Evolutionary conservation across 1,140 invertebrate genomes (phyloP).

Genomic region (Drosophila virilis): DNA sequence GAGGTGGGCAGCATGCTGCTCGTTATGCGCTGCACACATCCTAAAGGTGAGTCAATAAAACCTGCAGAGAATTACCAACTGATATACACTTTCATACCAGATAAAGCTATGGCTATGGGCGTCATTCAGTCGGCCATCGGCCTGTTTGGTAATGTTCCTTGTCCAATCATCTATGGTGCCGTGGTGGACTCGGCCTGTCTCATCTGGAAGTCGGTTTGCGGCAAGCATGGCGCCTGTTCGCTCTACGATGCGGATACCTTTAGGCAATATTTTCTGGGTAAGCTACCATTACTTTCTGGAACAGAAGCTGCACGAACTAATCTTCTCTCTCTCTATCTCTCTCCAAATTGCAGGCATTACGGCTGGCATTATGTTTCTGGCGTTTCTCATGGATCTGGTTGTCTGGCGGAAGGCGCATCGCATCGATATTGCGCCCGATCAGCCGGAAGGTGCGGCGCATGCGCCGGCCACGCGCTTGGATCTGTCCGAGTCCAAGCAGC

Average conservation of each 20-base stretch:
- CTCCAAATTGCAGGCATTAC: constrained; percentile 88
- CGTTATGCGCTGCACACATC: constrained; percentile 95
- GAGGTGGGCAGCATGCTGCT: constrained; percentile 96
- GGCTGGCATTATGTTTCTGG: constrained; percentile 91
- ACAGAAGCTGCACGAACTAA: constrained; percentile 48
- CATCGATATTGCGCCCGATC: constrained; percentile 87
- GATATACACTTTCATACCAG: constrained; percentile 76
- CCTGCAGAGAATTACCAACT: background rate
- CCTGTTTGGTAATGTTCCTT: constrained; percentile 96
- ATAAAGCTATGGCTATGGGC: constrained; percentile 97
- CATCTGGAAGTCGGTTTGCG: constrained; percentile 93
- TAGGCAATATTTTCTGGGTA: constrained; percentile 94
- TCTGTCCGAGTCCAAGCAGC: constrained; percentile 68
- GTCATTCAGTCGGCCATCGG: constrained; percentile 97
- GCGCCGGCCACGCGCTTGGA: constrained; percentile 56
- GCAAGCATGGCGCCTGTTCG: constrained; percentile 91
- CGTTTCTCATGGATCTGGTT: constrained; percentile 92
- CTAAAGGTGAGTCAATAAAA: constrained; percentile 85
- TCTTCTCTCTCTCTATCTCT: constrained; percentile 7
- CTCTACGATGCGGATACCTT: constrained; percentile 94
- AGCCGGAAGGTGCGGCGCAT: constrained; percentile 42
- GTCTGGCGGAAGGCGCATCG: constrained; percentile 93
- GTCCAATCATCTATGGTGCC: constrained; percentile 95
- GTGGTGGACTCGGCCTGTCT: constrained; percentile 96
- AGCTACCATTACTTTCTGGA: constrained; percentile 29